Percentiles rank a stretch among this genome's conserved stretches.
These are phyloP conservation scores for Stenodema calcarata DNA, from an alignment of 2,888 invertebrate species.

Conservation along the genomic window DNA sequence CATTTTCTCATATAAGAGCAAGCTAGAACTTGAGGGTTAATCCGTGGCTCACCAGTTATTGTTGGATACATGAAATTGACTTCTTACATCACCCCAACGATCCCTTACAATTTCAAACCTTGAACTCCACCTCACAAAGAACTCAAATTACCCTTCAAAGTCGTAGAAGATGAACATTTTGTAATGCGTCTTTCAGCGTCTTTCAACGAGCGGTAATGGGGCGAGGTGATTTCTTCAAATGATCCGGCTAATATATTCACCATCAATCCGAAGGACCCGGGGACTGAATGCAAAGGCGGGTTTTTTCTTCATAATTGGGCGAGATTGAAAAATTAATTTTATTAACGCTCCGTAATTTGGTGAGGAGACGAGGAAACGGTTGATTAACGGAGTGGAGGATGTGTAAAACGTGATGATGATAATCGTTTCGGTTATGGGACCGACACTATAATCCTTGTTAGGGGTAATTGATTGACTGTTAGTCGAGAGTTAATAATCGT, in stretches of 20 bases:
- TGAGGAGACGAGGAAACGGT: background rate
- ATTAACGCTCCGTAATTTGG: conserved; percentile 18
- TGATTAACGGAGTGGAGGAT: background rate
- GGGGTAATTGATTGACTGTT: no score
- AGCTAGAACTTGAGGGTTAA: no score
- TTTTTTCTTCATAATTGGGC: conserved; percentile 27
- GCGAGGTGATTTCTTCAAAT: conserved; percentile 20
- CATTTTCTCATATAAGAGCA: no score
- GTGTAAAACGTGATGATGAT: background rate
- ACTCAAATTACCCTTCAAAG: background rate
- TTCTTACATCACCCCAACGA: no score
- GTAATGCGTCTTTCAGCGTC: no score
- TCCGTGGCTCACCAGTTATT: no score
- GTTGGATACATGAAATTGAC: no score
- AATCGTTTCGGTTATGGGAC: background rate
- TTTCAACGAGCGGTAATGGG: background rate
- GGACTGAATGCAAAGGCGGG: background rate
- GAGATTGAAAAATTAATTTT: conserved; percentile 6
- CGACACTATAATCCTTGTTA: background rate
- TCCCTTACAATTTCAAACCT: background rate
- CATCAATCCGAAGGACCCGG: background rate
- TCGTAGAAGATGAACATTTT: no score
- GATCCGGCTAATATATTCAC: conserved; percentile 21
- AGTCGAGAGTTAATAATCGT: no score
- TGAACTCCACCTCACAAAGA: background rate